Evolutionary conservation across 2,113 vertebrate species (phyloP), one percentile per base, ranked within the genome.

Genomic region (Syngnathus floridae): DNA sequence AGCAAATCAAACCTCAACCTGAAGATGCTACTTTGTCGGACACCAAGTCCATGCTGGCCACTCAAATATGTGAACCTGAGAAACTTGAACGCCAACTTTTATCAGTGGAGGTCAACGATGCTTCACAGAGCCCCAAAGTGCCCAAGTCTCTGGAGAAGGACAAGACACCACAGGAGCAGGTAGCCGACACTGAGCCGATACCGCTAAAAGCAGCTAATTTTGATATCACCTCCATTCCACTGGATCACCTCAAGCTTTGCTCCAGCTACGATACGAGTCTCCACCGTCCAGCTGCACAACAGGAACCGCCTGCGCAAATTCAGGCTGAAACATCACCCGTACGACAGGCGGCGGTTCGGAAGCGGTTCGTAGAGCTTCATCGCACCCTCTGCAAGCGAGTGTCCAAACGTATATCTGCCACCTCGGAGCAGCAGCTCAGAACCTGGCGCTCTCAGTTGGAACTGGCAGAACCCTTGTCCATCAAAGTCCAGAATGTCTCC

Each of bases 331-430:
- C 49, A 38, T 43, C 4, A 66, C 46, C 36, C 49, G 22, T 6
- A 1, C 16, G 1, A 1, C 40, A n/a, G 6, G 38, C 21, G 37
- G 84, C 83, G 0, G 58, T 76, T 0, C 84, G 86, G 2, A 90
- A 90, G 48, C 87, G 83, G 66, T 98, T 99, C 51, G 71, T 85
- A 14, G 86, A 90, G 35, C 77, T 97, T 69, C 97, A 99, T 46
- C 69, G 88, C 0, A 91, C 88, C 1, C 83, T 98, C 26, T 93
- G 92, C 17, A 82, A 88, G 0, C 71, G 91, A 0, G 82, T 99
- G 7, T 89, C 92, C 0, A 80, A 65, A 73, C 90, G 82, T 0
- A 93, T 96, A 69, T 87, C 86, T 0, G 73, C 75, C 19, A 91
- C 92, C 14, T 70, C 66, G 0, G 73, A 61, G 10, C 74, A 78